Conservation (phyloP, 2,888 invertebrate species). For the Tipula confusa region DNA sequence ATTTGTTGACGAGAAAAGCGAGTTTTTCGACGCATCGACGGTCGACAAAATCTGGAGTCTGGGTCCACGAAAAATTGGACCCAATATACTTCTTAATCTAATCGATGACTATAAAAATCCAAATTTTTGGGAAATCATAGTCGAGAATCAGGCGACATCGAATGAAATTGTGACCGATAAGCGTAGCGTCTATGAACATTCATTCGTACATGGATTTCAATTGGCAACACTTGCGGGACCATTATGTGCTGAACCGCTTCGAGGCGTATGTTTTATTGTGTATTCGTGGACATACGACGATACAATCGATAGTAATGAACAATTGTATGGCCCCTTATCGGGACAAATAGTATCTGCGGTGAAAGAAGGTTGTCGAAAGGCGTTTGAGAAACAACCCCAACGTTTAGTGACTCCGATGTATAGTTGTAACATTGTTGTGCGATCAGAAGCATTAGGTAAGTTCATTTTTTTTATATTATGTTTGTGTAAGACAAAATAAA, state of each 20-base stretch:
- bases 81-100: constrained; percentile 84
- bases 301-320: constrained; percentile 46
- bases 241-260: constrained; percentile 94
- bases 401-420: constrained; percentile 96
- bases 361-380: constrained; percentile 81
- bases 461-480: constrained; percentile 39
- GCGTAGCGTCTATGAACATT: constrained; percentile 65
- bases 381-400: constrained; percentile 84
- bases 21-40: constrained; percentile 37
- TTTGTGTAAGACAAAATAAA: too few relatives aligned
- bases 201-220: constrained; percentile 82
- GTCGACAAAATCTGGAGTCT: constrained; percentile 82
- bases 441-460: constrained; percentile 84
- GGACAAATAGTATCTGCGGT: constrained; percentile 90
- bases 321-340: constrained; percentile 50
- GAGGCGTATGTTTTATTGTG: constrained; percentile 87
- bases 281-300: constrained; percentile 70
- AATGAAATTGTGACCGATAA: constrained; percentile 51
- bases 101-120: constrained; percentile 61
- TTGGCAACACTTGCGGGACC: constrained; percentile 85
- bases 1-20: constrained; percentile 41
- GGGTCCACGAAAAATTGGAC: constrained; percentile 82
- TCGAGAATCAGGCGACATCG: constrained; percentile 36
- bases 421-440: constrained; percentile 72
- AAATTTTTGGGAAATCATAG: constrained; percentile 51